phyloP scores from a whole-genome alignment of 1,140 invertebrate species.

The Bombus affinis region DNA sequence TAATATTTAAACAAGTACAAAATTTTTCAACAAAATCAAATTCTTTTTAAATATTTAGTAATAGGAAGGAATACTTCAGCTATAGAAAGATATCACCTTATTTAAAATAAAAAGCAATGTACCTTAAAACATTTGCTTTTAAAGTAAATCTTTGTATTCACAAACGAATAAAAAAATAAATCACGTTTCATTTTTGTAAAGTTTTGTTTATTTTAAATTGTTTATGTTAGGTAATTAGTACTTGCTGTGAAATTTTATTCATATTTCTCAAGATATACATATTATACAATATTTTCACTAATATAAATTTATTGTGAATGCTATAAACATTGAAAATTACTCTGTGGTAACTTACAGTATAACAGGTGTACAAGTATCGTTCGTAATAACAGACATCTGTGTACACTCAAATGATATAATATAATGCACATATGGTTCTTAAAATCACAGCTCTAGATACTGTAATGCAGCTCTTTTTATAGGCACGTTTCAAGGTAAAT shows the following conservation, averaged over 20 bases:
- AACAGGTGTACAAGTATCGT: conserved; percentile 38
- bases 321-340: conserved; percentile 26
- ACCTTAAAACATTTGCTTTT: not conserved
- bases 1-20: not conserved
- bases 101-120: not conserved
- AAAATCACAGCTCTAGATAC: conserved; percentile 39
- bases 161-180: conserved; percentile 59
- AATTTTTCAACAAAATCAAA: conserved; percentile 27
- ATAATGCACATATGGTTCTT: conserved; percentile 35
- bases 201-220: conserved; percentile 52
- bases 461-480: conserved; percentile 61
- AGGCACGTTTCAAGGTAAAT: conserved; percentile 60
- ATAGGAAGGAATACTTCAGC: not conserved
- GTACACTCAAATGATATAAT: conserved; percentile 44
- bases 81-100: not conserved
- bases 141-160: not conserved
- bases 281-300: conserved; percentile 50
- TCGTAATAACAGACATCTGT: conserved; percentile 52
- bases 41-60: conserved; percentile 1
- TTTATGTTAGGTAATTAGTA: conserved; percentile 51
- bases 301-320: conserved; percentile 42
- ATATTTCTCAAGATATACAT: conserved; percentile 52
- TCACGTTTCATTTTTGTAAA: conserved; percentile 45
- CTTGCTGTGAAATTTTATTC: conserved; percentile 55
- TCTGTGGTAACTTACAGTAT: conserved; percentile 40